Conservation (phyloP, 2,113 vertebrate genomes). For the Vanacampus margaritifer region DNA sequence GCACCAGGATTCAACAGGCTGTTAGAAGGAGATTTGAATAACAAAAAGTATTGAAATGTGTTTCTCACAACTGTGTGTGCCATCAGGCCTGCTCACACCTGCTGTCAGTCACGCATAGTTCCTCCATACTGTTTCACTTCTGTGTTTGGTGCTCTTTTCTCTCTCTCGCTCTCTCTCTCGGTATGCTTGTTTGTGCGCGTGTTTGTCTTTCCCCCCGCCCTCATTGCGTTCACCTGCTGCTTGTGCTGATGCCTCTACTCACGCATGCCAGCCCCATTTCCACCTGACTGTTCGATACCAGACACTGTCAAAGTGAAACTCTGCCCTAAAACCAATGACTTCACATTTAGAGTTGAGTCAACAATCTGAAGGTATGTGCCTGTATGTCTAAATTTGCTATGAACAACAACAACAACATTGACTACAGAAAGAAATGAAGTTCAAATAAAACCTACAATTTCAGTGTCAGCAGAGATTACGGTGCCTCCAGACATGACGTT, state of each 20-base stretch:
- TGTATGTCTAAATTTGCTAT: conserved; percentile 9
- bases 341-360: conserved; percentile 18
- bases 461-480: conserved; percentile 17
- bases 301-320: conserved; percentile 18
- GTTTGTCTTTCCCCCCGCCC: too few relatives aligned
- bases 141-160: conserved; percentile 27
- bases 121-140: conserved; percentile 61
- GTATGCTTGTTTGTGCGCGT: background rate
- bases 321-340: conserved; percentile 25
- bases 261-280: conserved; percentile 28
- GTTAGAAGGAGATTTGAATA: conserved; percentile 4
- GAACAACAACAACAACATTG: background rate
- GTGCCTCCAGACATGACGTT: conserved; percentile 46
- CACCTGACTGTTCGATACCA: conserved; percentile 17
- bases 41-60: conserved; percentile 47
- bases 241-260: conserved; percentile 41
- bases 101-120: conserved; percentile 42
- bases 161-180: background rate
- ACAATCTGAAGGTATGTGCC: conserved; percentile 46
- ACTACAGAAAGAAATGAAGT: background rate
- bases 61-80: conserved; percentile 4
- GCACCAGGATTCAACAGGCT: background rate
- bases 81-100: conserved; percentile 42
- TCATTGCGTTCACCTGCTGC: conserved; percentile 40
- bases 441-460: conserved; percentile 1